Conservation (phyloP, 2,113 vertebrate genomes). For the Oryzias javanicus region DNA sequence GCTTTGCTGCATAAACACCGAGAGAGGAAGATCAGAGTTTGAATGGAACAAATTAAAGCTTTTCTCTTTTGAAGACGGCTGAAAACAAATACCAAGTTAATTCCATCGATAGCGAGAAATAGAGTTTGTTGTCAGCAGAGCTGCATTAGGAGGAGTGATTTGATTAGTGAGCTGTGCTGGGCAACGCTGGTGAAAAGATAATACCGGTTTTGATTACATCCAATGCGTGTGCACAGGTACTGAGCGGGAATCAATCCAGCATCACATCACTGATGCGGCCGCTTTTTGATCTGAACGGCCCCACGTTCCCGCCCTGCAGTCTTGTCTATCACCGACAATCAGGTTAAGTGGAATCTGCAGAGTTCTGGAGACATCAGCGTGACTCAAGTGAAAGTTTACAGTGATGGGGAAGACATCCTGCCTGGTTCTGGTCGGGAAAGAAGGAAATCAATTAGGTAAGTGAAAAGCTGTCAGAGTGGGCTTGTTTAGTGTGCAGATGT, state of each 20-base stretch:
- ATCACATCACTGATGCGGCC: slow-evolving; percentile 48
- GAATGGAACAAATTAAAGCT: slow-evolving; percentile 58
- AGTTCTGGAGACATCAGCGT: too few relatives aligned
- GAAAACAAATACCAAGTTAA: slow-evolving; percentile 55
- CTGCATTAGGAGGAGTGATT: slow-evolving; percentile 50
- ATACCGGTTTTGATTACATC: slow-evolving; percentile 57
- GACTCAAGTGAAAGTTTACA: too few relatives aligned
- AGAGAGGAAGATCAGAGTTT: slow-evolving; percentile 46
- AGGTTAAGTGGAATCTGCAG: too few relatives aligned
- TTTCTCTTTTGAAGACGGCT: slow-evolving; percentile 45
- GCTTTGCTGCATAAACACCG: slow-evolving; percentile 55
- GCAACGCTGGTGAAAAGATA: slow-evolving; percentile 55
- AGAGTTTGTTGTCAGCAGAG: slow-evolving; percentile 21
- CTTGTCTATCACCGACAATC: too few relatives aligned
- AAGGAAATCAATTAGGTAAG: too few relatives aligned
- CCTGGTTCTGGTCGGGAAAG: too few relatives aligned
- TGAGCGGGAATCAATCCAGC: slow-evolving; percentile 52
- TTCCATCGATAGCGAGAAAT: slow-evolving; percentile 61
- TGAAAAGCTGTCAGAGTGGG: too few relatives aligned
- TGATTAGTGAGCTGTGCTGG: slow-evolving; percentile 47
- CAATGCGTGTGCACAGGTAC: slow-evolving; percentile 49
- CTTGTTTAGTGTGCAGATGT: too few relatives aligned
- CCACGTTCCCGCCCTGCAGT: too few relatives aligned
- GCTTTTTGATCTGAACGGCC: slow-evolving; percentile 23
- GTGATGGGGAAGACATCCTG: too few relatives aligned